Evolutionary conservation across 2,888 invertebrate genomes (phyloP), one percentile per base, ranked within the genome.

Genomic region (Creontiades dilutus): DNA sequence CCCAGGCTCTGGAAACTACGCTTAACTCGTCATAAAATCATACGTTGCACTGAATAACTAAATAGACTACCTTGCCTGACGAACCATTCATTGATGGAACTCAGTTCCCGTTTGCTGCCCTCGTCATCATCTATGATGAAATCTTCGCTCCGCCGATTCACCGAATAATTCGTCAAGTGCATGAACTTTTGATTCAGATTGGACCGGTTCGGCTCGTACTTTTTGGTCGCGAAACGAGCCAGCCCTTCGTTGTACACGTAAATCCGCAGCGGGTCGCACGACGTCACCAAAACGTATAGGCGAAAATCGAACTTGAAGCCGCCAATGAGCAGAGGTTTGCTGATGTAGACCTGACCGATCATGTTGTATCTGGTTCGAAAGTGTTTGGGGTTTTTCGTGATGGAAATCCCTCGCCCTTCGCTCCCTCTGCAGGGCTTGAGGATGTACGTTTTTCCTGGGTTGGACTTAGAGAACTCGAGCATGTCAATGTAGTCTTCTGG

Each of bases 161-260:
- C 96, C 0, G 98, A 97, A 93, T 98, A 98, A 94, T 98, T 98
- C 13, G 98, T 98, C 90, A 98, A 94, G 93, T 98, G 98, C 98
- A 98, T 98, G 93, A 96, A 98, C n/a, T 97, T 96, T 93, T 98
- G 98, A 0, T 96, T 95, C 11, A 96, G 95, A 92, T 98, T 98
- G 91, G 95, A 95, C 16, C 95, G 94, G 47, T 95, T 96, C 0
- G 98, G 98, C 92, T 97, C 97, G 93, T 98, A 98, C 91, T 96
- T 95, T 92, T 96, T 96, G 0, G 98, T 98, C 1, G 98, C 98
- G 93, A 98, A 98, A 92, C 96, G 95, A 12, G 96, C 98, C 91
- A 98, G 94, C 0, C 98, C 98, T 94, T 98, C 98, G 92, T 98
- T 97, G 93, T 97, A 98, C 9, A 98, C 96, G 93, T 97, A 98